Evolutionary conservation across 2,113 vertebrate genomes (phyloP).

Genomic region (Petroica traversi): DNA sequence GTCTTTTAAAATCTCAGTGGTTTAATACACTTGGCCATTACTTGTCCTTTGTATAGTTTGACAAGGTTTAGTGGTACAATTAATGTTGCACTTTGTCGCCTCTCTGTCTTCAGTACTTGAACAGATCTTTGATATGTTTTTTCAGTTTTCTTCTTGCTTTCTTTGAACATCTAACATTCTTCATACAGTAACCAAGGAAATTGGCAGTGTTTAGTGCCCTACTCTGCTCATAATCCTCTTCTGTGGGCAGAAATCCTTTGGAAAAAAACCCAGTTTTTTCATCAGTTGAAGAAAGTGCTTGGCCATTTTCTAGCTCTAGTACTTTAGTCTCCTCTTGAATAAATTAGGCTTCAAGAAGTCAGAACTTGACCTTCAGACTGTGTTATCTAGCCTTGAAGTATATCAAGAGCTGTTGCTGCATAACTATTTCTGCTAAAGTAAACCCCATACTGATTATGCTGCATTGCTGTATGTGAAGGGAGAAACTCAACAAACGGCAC

Average conservation of each 20-base stretch:
- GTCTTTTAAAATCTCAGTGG: background rate
- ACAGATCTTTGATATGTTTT: conserved; percentile 38
- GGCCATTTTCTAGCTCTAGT: conserved; percentile 44
- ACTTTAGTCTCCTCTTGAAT: conserved; percentile 56
- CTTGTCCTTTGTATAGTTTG: background rate
- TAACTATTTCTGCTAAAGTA: conserved; percentile 20
- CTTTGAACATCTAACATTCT: conserved; percentile 62
- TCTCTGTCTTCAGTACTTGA: conserved; percentile 29
- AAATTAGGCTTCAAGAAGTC: conserved; percentile 52
- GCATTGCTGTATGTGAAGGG: background rate
- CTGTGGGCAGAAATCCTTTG: conserved; percentile 51
- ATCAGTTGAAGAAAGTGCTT: conserved; percentile 29
- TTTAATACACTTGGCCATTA: conserved; percentile 2
- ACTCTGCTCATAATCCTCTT: conserved; percentile 55
- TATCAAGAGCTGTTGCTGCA: conserved; percentile 21
- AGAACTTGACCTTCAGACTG: conserved; percentile 51
- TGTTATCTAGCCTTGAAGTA: conserved; percentile 38
- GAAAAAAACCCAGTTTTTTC: conserved; percentile 11
- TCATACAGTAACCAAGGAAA: conserved; percentile 69
- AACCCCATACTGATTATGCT: background rate
- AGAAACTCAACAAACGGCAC: background rate
- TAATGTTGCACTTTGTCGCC: background rate
- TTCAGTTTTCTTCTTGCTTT: conserved; percentile 16
- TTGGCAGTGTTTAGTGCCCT: conserved; percentile 59
- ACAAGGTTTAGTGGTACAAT: conserved; percentile 37